phyloP scores from a whole-genome alignment of 2,113 vertebrate species.

The Dicerorhinus sumatrensis region DNA sequence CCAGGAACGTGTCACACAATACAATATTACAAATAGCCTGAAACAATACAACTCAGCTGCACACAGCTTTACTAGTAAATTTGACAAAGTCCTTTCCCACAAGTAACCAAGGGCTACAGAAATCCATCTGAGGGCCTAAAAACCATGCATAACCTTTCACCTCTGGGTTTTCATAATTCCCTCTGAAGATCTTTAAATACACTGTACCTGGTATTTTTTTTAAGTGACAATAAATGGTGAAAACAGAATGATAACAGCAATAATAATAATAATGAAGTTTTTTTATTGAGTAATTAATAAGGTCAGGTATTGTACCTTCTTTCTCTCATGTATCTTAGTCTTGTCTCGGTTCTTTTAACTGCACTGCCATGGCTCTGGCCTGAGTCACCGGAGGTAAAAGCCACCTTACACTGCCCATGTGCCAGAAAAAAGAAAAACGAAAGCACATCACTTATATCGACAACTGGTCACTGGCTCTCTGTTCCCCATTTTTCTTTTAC shows the following conservation, averaged over 20 bases:
- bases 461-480: neutral
- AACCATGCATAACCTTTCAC: neutral
- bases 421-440: neutral
- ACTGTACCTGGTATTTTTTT: neutral
- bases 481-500: constrained; percentile 32
- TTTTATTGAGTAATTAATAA: neutral
- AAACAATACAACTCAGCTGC: constrained; percentile 62
- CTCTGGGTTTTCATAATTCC: neutral
- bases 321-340: neutral
- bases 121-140: neutral
- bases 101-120: neutral
- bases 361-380: neutral
- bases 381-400: neutral
- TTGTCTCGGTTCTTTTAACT: neutral
- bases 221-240: neutral
- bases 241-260: neutral
- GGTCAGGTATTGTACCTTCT: neutral
- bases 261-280: neutral
- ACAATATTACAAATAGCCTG: constrained; percentile 52
- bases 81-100: constrained; percentile 53
- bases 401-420: neutral
- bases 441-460: neutral
- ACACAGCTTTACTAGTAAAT: neutral
- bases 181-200: neutral
- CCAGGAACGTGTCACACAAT: constrained; percentile 59